Percentiles rank a stretch among this genome's conserved stretches.
Evolutionary conservation across 2,888 invertebrate species (phyloP).

Genomic region (Psylliodes chrysocephalus): DNA sequence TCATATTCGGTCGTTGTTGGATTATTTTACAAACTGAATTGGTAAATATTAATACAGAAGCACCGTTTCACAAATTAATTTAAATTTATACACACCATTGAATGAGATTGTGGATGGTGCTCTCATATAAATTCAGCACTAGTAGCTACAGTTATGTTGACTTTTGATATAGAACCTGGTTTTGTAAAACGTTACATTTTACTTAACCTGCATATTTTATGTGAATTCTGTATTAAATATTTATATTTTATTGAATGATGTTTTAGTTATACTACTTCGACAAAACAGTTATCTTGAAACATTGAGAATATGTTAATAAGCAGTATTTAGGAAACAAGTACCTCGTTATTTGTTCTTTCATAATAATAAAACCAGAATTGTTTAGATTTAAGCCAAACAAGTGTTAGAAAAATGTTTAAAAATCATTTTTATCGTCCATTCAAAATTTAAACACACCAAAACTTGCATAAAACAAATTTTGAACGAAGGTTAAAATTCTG

Average conservation of each 20-base stretch:
- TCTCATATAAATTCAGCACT: conserved; percentile 23
- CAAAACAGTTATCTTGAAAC: no score
- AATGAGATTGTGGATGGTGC: conserved; percentile 13
- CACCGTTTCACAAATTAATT: conserved; percentile 23
- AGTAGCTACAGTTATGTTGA: conserved; percentile 26
- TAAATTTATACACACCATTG: conserved; percentile 29
- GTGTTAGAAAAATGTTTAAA: no score
- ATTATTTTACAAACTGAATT: not conserved
- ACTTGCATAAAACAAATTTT: no score
- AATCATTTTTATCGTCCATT: no score
- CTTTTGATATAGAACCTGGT: conserved; percentile 9
- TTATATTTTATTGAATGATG: not conserved
- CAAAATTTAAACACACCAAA: no score
- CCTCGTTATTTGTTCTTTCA: no score
- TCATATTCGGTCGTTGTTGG: not conserved
- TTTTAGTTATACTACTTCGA: no score
- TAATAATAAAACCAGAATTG: no score
- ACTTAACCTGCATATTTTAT: not conserved
- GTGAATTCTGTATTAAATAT: not conserved
- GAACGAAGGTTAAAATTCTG: no score
- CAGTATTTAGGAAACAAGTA: no score
- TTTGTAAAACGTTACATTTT: conserved; percentile 4
- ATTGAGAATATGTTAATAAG: no score
- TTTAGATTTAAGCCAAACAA: no score
- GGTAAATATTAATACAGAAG: conserved; percentile 5